A percentile compares a stretch with the other conserved stretches of the same genome.
These are phyloP conservation scores for Australoheros scitulus DNA, from an alignment of 2,113 vertebrate species.

Conservation along the genomic window DNA sequence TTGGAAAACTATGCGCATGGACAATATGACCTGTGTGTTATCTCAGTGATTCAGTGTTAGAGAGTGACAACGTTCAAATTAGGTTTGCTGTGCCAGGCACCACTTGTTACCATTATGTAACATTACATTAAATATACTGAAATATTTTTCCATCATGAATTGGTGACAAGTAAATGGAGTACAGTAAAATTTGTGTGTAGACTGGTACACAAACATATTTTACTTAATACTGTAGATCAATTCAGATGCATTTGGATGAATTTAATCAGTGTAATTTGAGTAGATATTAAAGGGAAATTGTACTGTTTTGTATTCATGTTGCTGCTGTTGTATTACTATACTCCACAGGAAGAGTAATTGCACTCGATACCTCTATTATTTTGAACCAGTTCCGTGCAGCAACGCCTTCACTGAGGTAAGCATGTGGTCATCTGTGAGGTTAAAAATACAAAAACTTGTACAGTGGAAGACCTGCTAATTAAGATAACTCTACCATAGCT, in stretches of 20 bases:
- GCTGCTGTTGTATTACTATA: neutral
- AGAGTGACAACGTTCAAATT: too few species aligned
- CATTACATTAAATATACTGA: too few species aligned
- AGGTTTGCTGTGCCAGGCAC: too few species aligned
- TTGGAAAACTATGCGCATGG: too few species aligned
- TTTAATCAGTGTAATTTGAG: neutral
- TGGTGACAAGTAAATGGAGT: neutral
- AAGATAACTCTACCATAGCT: neutral
- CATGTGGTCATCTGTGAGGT: neutral
- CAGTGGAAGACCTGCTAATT: neutral
- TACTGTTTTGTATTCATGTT: neutral
- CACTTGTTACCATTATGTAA: too few species aligned
- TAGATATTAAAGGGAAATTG: neutral
- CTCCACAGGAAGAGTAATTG: constrained; percentile 77
- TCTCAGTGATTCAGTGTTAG: too few species aligned
- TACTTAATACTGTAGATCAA: neutral
- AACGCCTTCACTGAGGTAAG: constrained; percentile 59
- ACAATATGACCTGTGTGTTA: too few species aligned
- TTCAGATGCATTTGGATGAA: neutral
- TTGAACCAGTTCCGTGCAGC: constrained; percentile 81
- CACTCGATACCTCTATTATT: constrained; percentile 80
- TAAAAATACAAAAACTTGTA: neutral
- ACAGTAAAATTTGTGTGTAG: neutral
- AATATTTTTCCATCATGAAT: neutral
- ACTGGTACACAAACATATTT: neutral